These are phyloP conservation scores for Acrocephalus scirpaceus DNA, from an alignment of 2,797 vertebrate species.

Conservation along the genomic window DNA sequence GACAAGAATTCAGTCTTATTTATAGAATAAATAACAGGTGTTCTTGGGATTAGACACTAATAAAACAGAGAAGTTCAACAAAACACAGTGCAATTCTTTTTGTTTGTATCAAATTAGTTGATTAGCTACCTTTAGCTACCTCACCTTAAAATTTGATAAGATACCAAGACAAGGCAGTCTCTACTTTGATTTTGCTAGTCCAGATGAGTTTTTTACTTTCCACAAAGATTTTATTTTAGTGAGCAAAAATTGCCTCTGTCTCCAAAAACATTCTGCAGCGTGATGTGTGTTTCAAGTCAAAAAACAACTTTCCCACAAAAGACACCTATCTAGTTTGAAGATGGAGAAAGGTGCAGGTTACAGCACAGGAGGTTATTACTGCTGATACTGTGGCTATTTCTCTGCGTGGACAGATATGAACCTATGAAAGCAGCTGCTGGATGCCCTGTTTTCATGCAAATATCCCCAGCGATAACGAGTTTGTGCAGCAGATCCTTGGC, in stretches of 20 bases:
- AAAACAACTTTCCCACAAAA: background rate
- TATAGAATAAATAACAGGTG: background rate
- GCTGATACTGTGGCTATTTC: background rate
- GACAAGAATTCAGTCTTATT: background rate
- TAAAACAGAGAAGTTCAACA: background rate
- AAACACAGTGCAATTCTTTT: background rate
- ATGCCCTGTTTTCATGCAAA: background rate
- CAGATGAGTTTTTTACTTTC: background rate
- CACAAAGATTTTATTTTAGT: background rate
- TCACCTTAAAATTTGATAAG: background rate
- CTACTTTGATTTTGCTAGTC: background rate
- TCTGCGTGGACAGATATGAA: background rate
- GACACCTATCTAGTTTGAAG: background rate
- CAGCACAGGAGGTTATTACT: background rate
- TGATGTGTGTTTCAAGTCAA: background rate
- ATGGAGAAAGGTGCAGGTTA: background rate
- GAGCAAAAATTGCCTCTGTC: background rate
- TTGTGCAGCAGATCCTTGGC: background rate
- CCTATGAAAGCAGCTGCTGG: background rate
- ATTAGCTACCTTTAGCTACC: background rate
- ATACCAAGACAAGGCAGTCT: background rate
- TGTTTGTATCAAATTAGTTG: background rate
- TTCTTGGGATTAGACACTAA: background rate
- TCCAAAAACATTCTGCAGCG: background rate
- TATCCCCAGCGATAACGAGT: rapidly evolving